Evolutionary conservation across 2,888 invertebrate species (phyloP), one percentile per base, ranked within the genome.

Genomic region (Catocala nupta): DNA sequence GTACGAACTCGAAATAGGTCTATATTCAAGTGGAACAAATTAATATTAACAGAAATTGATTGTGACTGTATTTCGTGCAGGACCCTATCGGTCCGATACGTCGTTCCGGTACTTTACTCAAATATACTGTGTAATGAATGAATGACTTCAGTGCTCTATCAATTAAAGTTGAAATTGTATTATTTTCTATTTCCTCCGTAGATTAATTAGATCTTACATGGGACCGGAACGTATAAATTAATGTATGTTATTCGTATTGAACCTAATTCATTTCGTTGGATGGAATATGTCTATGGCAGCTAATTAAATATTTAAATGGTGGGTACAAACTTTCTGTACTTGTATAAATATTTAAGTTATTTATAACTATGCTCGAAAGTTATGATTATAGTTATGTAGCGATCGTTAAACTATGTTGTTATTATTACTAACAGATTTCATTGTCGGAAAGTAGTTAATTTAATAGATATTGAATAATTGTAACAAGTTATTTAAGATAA

Each of bases 141-240:
- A 82, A 85, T 81, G 75, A 87, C 83, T 87, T 80, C 79, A 87
- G 92, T 92, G 90, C 80, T 86, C 79, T 82, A 78, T 81, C 82
- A 88, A 89, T 90, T 91, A 85, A 88, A 88, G 84, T 89, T 89
- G 80, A 86, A 90, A 89, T 90, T 89, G 86, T 86, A 87, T 88
- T 87, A 89, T 89, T 90, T 91, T 90, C 84, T 85, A 88, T 88
- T 90, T 90, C 89, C 89, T 85, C 84, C 73, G 84, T 86, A 89
- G 82, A 89, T 88, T 91, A 91, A 92, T 90, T 90, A 81, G 83
- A 90, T 89, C 87, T 90, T 90, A 88, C 86, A 87, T 87, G 89
- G 87, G 83, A 89, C 88, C 90, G 90, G 91, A 89, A 90, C 88
- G 87, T 81, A 80, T 82, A 84, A 87, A 90, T 88, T 88, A 84